Evolutionary conservation across 2,113 vertebrate genomes (phyloP).

Genomic region (Cavia porcellus): DNA sequence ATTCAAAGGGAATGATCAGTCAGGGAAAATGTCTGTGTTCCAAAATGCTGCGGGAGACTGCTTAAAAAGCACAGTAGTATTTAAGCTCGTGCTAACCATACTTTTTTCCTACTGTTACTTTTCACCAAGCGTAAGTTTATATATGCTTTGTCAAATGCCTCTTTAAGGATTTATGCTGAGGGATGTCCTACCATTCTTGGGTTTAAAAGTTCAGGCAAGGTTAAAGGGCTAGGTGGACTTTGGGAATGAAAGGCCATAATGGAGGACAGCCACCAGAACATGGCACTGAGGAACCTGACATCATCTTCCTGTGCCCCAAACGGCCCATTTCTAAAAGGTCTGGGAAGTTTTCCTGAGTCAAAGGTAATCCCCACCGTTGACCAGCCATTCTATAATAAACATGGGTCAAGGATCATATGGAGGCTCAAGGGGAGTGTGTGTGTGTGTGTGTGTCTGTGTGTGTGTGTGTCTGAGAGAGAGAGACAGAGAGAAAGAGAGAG

Average conservation of each 20-base stretch:
- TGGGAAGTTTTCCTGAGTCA: background rate
- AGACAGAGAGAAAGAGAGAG: too few species aligned
- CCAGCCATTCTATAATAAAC: background rate
- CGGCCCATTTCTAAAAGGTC: background rate
- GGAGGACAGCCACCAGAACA: slow-evolving; percentile 12
- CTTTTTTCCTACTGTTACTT: slow-evolving; percentile 68
- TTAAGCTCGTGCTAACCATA: slow-evolving; percentile 70
- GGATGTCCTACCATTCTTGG: slow-evolving; percentile 58
- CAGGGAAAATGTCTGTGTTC: slow-evolving; percentile 76
- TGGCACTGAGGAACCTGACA: background rate
- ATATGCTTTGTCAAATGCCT: slow-evolving; percentile 64
- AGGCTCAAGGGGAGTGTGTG: background rate
- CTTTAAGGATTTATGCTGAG: slow-evolving; percentile 63
- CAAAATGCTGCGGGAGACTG: slow-evolving; percentile 71
- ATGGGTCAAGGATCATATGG: background rate
- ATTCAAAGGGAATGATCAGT: slow-evolving; percentile 74
- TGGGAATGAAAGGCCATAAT: slow-evolving; percentile 52
- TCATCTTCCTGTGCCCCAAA: background rate
- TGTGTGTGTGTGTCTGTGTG: background rate
- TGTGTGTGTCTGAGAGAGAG: background rate
- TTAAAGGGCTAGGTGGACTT: slow-evolving; percentile 50
- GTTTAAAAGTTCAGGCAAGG: slow-evolving; percentile 66
- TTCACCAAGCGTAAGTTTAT: slow-evolving; percentile 72
- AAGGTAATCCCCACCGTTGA: background rate
- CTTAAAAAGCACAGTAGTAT: slow-evolving; percentile 68